Conservation (phyloP, 2,888 invertebrate species). For the Dyspetes luteomarginatus region DNA sequence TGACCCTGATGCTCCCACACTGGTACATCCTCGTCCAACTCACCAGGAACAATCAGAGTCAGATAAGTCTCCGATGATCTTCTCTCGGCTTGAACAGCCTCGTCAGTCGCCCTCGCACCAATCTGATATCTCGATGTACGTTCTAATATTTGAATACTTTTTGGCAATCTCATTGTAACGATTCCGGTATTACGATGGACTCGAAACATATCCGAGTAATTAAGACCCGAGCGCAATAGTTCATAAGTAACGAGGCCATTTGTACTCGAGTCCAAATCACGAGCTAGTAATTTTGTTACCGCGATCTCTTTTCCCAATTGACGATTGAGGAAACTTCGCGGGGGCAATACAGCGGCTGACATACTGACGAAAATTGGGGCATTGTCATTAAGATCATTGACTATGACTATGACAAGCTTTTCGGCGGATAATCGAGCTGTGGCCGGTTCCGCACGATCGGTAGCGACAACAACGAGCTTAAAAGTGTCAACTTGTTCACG, state of each 20-base stretch:
- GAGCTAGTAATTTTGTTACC: slow-evolving; percentile 91
- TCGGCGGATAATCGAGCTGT: slow-evolving; percentile 92
- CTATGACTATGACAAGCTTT: slow-evolving; percentile 95
- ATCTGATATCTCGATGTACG: slow-evolving; percentile 89
- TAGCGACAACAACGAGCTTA: slow-evolving; percentile 94
- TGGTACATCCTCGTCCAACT: slow-evolving; percentile 83
- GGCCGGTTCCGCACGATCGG: slow-evolving; percentile 92
- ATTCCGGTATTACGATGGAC: slow-evolving; percentile 92
- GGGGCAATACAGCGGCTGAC: slow-evolving; percentile 93
- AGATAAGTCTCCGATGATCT: slow-evolving; percentile 94
- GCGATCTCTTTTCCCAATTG: slow-evolving; percentile 86
- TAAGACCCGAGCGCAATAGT: slow-evolving; percentile 87
- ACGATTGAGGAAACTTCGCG: slow-evolving; percentile 77
- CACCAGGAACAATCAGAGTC: slow-evolving; percentile 90
- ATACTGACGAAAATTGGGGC: slow-evolving; percentile 95
- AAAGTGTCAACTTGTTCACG: slow-evolving; percentile 95
- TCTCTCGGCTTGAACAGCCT: slow-evolving; percentile 94
- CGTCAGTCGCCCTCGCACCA: slow-evolving; percentile 95
- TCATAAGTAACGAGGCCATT: slow-evolving; percentile 97
- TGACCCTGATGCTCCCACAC: slow-evolving; percentile 84
- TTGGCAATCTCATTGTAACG: slow-evolving; percentile 76
- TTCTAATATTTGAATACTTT: slow-evolving; percentile 87
- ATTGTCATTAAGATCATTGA: slow-evolving; percentile 97
- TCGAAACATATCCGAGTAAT: slow-evolving; percentile 88
- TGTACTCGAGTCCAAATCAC: slow-evolving; percentile 95